phyloP scores from a whole-genome alignment of 37 sponge, comb jelly and placozoan genomes.

The Amphimedon queenslandica region DNA sequence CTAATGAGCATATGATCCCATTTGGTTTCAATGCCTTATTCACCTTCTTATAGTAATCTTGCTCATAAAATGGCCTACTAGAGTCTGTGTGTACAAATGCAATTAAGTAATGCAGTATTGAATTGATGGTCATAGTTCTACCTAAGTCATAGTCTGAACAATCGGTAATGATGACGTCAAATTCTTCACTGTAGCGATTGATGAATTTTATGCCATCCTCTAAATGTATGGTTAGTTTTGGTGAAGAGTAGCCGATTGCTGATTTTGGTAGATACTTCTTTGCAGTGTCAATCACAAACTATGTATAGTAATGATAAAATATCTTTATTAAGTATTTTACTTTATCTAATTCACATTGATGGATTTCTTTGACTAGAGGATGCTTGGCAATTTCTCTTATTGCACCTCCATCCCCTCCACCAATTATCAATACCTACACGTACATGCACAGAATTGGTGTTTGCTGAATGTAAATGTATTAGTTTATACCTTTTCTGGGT shows the following conservation, averaged over 20 bases:
- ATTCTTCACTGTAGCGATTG: slow-evolving; percentile 13
- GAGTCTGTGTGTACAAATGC: slow-evolving; percentile 40
- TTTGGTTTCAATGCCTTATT: slow-evolving; percentile 66
- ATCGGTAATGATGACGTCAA: slow-evolving; percentile 95
- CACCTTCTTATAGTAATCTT: slow-evolving; percentile 60
- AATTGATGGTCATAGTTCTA: not conserved
- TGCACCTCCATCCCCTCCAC: slow-evolving; percentile 95
- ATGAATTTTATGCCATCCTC: slow-evolving; percentile 73
- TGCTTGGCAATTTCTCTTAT: slow-evolving; percentile 90
- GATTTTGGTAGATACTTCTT: slow-evolving; percentile 77
- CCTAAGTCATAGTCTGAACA: slow-evolving; percentile 51
- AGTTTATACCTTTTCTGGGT: slow-evolving; percentile 56
- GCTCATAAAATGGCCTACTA: slow-evolving; percentile 62
- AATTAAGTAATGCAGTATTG: not conserved
- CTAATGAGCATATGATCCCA: slow-evolving; percentile 81
- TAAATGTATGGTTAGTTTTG: slow-evolving; percentile 57
- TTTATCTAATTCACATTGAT: slow-evolving; percentile 90
- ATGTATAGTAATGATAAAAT: not conserved
- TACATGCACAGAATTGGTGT: not conserved
- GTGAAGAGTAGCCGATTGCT: slow-evolving; percentile 46
- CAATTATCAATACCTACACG: slow-evolving; percentile 81
- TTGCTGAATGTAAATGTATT: not conserved
- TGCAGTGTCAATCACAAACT: slow-evolving; percentile 57
- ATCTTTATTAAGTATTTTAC: too few species aligned
- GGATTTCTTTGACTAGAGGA: slow-evolving; percentile 65